Conservation (phyloP, 2,888 invertebrate species). For the Anorthoa munda region DNA sequence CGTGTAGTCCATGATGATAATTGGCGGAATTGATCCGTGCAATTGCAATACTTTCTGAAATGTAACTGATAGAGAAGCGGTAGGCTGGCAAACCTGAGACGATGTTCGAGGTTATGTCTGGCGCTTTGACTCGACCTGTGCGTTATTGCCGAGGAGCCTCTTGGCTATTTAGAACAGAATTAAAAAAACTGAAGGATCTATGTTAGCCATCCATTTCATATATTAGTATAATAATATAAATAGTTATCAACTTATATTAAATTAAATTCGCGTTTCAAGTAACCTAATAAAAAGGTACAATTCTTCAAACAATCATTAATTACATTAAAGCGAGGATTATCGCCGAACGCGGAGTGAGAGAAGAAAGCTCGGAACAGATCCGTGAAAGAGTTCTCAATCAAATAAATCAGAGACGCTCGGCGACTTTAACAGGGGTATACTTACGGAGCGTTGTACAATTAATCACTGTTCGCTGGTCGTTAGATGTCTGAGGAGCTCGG, state of each 20-base stretch:
- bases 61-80: no score
- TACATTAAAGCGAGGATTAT: constrained; percentile 67
- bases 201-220: no score
- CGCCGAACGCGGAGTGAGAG: constrained; percentile 66
- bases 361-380: constrained; percentile 80
- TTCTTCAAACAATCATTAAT: constrained; percentile 63
- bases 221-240: neutral
- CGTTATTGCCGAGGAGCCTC: no score
- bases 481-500: constrained; percentile 82
- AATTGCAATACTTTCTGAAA: no score
- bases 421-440: constrained; percentile 76
- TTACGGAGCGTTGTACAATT: constrained; percentile 76
- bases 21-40: no score
- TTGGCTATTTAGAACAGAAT: no score
- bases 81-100: no score
- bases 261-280: constrained; percentile 2
- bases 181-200: no score
- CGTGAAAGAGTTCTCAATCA: constrained; percentile 83
- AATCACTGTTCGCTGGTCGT: constrained; percentile 88
- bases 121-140: no score
- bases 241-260: neutral
- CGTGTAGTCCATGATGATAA: no score
- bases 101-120: no score
- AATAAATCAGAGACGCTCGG: constrained; percentile 84
- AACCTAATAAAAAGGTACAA: constrained; percentile 42